Evolutionary conservation across 2,113 vertebrate genomes (phyloP), one percentile per base, ranked within the genome.

Genomic region (Neolamprologus brichardi): DNA sequence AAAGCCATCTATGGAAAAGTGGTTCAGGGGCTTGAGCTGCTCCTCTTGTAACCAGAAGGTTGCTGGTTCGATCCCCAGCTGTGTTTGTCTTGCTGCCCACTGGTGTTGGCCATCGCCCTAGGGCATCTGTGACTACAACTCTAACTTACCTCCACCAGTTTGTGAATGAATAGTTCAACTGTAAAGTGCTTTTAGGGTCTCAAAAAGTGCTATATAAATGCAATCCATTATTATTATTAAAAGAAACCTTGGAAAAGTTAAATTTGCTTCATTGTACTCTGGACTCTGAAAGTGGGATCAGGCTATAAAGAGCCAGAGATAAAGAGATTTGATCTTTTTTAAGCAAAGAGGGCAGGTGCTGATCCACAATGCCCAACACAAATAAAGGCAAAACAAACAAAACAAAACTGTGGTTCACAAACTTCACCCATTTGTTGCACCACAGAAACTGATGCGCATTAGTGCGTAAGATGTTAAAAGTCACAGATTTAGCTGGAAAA

Each of bases 1-100:
- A 30, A 58, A 6, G 0, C 8, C 25, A 58, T 2, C 56, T 9
- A 58, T 1, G 56, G 8, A 30, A 58, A 58, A 9, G 5, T 60
- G 56, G 56, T 30, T 60, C 25, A 15, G 56, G 56, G 25, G 1
- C 49, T 30, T 17, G 14, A 17, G 4, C 0, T 0, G 0, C 25
- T 30, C 14, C 56, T 30, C 25, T 60, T 30, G 5, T 5, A 60
- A 60, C 14, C 8, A 30, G 8, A 30, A 60, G 1, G 56, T 60
- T 60, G 25, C 56, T 30, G 25, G 56, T 30, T 60, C 0, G 2
- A 5, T 30, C 1, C 56, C 25, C 56, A 60, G 56, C 56, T 9
- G 0, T 9, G 56, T 58, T 2, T 56, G 53, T 25, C 12, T 56
- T 56, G 53, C 53, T 25, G 4, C 53, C 23, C 2, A 5, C 53